Conservation (phyloP, 2,113 vertebrate species). For the Neoarius graeffei region DNA sequence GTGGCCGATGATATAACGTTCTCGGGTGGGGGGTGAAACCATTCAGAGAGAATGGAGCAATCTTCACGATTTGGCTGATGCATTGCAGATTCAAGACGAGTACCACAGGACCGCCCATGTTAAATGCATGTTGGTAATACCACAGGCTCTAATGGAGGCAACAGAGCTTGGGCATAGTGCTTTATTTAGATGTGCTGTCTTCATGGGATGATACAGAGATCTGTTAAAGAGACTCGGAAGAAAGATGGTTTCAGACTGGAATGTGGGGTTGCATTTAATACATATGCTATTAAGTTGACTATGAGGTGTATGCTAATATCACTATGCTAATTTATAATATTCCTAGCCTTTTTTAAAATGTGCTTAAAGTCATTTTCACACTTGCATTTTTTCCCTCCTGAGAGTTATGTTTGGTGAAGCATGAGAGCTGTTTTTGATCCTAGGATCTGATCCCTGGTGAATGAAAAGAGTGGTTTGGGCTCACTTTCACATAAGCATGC, state of each 20-base stretch:
- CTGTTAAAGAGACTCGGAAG: conserved; percentile 17
- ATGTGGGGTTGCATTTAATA: conserved; percentile 9
- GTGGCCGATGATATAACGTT: conserved; percentile 66
- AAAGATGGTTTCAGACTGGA: background rate
- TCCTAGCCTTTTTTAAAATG: background rate
- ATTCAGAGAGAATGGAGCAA: conserved; percentile 51
- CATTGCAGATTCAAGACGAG: conserved; percentile 53
- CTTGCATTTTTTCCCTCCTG: background rate
- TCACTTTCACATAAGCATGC: background rate
- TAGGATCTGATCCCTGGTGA: background rate
- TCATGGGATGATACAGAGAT: conserved; percentile 14
- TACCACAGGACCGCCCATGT: conserved; percentile 40
- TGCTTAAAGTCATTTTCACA: background rate
- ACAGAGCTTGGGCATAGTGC: conserved; percentile 12
- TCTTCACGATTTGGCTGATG: conserved; percentile 69
- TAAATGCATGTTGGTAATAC: conserved; percentile 57
- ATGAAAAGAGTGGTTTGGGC: background rate
- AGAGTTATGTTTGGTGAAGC: background rate
- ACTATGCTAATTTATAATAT: conserved; percentile 6
- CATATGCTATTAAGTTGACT: conserved; percentile 4
- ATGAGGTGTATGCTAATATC: conserved; percentile 10
- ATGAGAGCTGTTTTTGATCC: background rate
- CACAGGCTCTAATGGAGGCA: conserved; percentile 45
- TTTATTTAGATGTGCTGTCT: conserved; percentile 3
- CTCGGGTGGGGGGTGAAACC: conserved; percentile 36